Conservation (phyloP, 2,797 vertebrate species). For the Morus bassanus region DNA sequence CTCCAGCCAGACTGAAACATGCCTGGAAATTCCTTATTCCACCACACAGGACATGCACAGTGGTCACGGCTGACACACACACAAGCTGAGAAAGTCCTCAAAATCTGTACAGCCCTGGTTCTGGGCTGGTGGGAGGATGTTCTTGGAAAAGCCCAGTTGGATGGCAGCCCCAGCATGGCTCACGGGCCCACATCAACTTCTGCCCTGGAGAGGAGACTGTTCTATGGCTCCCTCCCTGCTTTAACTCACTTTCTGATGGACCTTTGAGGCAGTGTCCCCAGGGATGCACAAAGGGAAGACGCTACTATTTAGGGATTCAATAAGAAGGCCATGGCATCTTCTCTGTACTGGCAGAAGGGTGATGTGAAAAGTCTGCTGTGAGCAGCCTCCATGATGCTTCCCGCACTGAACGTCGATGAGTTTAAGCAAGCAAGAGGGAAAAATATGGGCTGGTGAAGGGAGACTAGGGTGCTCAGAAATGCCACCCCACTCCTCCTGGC, state of each 20-base stretch:
- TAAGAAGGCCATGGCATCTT: neutral
- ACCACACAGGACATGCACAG: neutral
- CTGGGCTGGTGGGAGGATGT: neutral
- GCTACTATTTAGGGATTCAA: neutral
- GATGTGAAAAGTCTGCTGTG: fast-evolving
- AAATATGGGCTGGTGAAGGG: neutral
- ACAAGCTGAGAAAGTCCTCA: neutral
- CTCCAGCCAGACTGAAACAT: neutral
- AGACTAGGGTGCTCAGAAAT: neutral
- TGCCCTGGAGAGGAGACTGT: neutral
- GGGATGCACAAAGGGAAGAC: neutral
- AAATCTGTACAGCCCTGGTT: neutral
- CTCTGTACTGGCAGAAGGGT: neutral
- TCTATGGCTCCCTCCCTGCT: neutral
- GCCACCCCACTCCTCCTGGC: neutral
- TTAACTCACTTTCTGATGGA: neutral
- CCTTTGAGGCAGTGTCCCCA: neutral
- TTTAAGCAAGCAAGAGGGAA: neutral
- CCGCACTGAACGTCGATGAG: fast-evolving
- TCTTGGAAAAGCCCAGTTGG: neutral
- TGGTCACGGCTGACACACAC: neutral
- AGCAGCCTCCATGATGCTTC: neutral
- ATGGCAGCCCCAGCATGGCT: neutral
- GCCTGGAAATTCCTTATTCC: neutral
- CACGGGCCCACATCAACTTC: fast-evolving